Evolutionary conservation across 2,113 vertebrate species (phyloP).

Genomic region (rabbit (Oryctolagus cuniculus)): mOryCun1.1 NC_091441.1:64273501-64274000

Average conservation of each 20-base stretch:
- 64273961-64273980: neutral
- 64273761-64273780: neutral
- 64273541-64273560: no score
- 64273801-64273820: neutral
- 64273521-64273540: no score
- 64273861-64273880: neutral
- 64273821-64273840: neutral
- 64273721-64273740: neutral
- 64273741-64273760: neutral
- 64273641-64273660: neutral
- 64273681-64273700: conserved; percentile 27
- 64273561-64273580: no score
- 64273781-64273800: conserved; percentile 21
- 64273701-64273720: neutral
- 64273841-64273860: neutral
- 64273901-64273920: neutral
- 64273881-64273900: neutral
- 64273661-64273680: neutral
- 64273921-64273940: neutral
- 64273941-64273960: neutral
- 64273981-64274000: neutral
- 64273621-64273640: no score
- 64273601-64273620: no score
- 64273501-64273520: no score
- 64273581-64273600: no score